phyloP scores from a whole-genome alignment of 2,113 vertebrate genomes.

The Entelurus aequoreus region DNA sequence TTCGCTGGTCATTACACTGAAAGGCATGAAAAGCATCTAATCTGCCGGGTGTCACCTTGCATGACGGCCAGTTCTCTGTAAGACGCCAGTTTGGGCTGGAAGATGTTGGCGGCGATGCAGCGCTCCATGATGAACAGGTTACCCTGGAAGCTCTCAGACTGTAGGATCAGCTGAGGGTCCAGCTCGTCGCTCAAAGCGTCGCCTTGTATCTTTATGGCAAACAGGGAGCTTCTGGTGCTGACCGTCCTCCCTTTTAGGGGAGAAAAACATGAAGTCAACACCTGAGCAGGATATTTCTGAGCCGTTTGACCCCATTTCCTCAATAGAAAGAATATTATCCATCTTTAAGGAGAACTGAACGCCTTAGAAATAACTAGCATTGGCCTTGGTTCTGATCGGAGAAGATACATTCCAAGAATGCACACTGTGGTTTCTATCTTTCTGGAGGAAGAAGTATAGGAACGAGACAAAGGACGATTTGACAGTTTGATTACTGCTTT shows the following conservation, averaged over 20 bases:
- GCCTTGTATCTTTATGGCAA: conserved; percentile 38
- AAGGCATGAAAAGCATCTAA: background rate
- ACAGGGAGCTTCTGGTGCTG: conserved; percentile 54
- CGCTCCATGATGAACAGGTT: conserved; percentile 80
- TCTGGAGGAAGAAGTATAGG: too few relatives aligned
- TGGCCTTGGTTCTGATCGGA: too few relatives aligned
- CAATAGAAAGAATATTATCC: too few relatives aligned
- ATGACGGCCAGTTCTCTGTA: conserved; percentile 79
- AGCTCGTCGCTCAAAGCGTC: conserved; percentile 40
- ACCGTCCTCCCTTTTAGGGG: conserved; percentile 4
- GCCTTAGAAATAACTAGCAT: too few relatives aligned
- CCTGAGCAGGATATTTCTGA: too few relatives aligned
- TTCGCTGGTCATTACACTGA: background rate
- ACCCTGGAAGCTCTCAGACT: conserved; percentile 73
- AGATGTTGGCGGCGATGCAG: conserved; percentile 76
- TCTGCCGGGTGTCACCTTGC: conserved; percentile 59
- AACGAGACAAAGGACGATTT: too few relatives aligned
- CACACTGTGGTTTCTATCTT: too few relatives aligned
- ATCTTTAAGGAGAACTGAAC: too few relatives aligned
- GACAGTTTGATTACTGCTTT: too few relatives aligned
- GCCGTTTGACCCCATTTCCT: too few relatives aligned
- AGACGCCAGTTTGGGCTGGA: conserved; percentile 79
- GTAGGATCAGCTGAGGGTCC: conserved; percentile 31
- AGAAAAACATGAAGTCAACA: background rate
- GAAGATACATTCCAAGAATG: too few relatives aligned